Base-by-base conservation (phyloP, 2,113 vertebrate genomes). In the Tenebrosternarchus preto region DNA sequence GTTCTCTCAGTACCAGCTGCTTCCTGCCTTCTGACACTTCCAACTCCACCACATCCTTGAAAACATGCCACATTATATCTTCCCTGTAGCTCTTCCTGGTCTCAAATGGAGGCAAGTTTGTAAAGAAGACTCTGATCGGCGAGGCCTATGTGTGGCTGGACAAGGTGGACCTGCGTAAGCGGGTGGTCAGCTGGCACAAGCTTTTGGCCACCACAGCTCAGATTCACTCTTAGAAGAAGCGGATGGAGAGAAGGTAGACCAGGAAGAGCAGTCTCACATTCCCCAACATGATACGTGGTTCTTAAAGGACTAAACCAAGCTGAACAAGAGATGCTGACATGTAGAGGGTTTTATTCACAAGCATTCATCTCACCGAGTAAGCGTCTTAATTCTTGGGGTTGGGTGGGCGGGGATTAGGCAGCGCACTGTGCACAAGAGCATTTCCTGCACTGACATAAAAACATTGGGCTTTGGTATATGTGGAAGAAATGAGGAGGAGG, bases 141-240 rank as follows among this genome's bases (percentile, higher is more conserved):
- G 98, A 99, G 93, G 96, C 97, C 77, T 98, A 96, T 84, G 95
- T 99, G 87, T 99, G 97, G 96, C 94, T 99, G 87, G 98, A 99
- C 92, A 98, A 99, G 91, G 95, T 99, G 85, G 98, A 99, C 91
- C 93, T 99, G 77, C 95, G 96, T 83, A 99, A 99, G 92, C 95
- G 96, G 86, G 95, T 95, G 89, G 96, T 98, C 87, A 96, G 97
- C 93, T 99, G 98, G 98, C 96, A 99, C 94, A 99, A 99, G 93
- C 93, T 99, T 86, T 91, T 98, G 87, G 94, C 95, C 91, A 98
- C 95, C 90, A 93, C 95, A 25, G 92, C 95, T 72, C 96, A 97
- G 88, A 95, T 95, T 76, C 96, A 99, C 70, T 90, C 93, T 6
- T 94, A 93, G 88, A 83, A n/a, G 53, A 22, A 72, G 50, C 39